Base-by-base conservation (phyloP, 2,797 vertebrate genomes). In the Balearica regulorum region DNA sequence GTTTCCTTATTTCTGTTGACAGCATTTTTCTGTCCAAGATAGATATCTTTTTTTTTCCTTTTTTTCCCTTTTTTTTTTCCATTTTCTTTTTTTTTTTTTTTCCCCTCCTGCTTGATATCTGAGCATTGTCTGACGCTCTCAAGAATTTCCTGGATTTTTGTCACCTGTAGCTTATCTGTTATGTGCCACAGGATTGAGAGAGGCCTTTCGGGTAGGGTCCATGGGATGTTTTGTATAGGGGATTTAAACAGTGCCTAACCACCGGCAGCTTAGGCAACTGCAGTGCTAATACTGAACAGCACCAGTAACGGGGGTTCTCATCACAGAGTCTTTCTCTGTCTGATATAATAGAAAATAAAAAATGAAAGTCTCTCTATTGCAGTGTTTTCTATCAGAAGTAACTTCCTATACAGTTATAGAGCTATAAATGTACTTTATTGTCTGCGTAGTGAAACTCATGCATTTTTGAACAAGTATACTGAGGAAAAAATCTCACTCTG, bases 21-120 rank as follows among this genome's bases (percentile, higher is more conserved):
- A 79, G 9, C 20, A 13, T 64, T 92, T 92, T 89, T 41, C 64
- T 93, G 14, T 26, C 31, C 37, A 71, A 77, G 24, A n/a, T 2
- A 54, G 20, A 5, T 15, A 8, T 3, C 6, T 33, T 16, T 35
- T n/a, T 5, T 4, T 5, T 33, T 18, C 20, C 5, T 13, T 16
- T 7, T 4, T 4, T 35, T 21, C n/a, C n/a, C n/a, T n/a, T 33
- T 16, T 35, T n/a, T 5, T 4, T 5, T 33, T 18, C 20, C 5
- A n/a, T n/a, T n/a, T n/a, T n/a, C n/a, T n/a, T n/a, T n/a, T n/a
- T 13, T 16, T 7, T 4, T n/a, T 5, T 21, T 15, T 28, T 21
- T 24, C 20, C 11, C 4, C 13, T 1, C 2, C 12, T 43, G 1
- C 46, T 71, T 49, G 15, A 37, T 76, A 6, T 35, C 7, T 65